These are phyloP conservation scores for Genyomyrus donnyi DNA, from an alignment of 2,113 vertebrate species.

Conservation along the genomic window DNA sequence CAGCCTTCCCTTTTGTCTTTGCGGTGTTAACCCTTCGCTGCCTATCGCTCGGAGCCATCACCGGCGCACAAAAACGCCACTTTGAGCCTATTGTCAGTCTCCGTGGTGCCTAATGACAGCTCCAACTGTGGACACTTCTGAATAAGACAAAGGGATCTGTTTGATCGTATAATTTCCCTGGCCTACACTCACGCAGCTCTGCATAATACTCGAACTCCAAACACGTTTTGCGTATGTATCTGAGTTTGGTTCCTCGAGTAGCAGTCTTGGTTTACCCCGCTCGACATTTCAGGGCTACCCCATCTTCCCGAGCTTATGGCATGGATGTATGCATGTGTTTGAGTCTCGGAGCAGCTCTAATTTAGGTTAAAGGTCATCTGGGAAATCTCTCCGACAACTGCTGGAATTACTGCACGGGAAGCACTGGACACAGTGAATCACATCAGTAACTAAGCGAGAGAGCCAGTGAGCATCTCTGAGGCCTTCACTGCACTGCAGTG, in stretches of 20 bases:
- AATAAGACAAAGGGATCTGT: constrained; percentile 27
- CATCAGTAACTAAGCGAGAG: constrained; percentile 35
- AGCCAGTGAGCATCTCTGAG: constrained; percentile 46
- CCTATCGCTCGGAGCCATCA: constrained; percentile 44
- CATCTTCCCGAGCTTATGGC: background rate
- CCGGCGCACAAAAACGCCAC: constrained; percentile 28
- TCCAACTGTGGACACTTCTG: constrained; percentile 20
- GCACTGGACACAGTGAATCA: constrained; percentile 50
- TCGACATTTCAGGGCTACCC: constrained; percentile 10
- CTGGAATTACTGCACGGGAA: constrained; percentile 42
- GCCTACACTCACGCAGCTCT: background rate
- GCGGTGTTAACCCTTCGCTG: constrained; percentile 56
- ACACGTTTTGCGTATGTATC: background rate
- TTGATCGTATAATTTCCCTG: background rate
- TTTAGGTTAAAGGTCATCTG: constrained; percentile 35
- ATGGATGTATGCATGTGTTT: constrained; percentile 9
- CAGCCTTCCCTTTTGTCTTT: constrained; percentile 57
- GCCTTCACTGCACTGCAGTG: constrained; percentile 53
- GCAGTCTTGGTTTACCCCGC: background rate
- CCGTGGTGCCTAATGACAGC: constrained; percentile 25
- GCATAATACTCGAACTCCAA: background rate
- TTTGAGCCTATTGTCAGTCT: constrained; percentile 22
- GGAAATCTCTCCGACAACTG: constrained; percentile 29
- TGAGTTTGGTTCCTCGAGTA: background rate
- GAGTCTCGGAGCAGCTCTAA: constrained; percentile 27